phyloP scores from a whole-genome alignment of 1,140 invertebrate genomes.

The Bombus waltoni region DNA sequence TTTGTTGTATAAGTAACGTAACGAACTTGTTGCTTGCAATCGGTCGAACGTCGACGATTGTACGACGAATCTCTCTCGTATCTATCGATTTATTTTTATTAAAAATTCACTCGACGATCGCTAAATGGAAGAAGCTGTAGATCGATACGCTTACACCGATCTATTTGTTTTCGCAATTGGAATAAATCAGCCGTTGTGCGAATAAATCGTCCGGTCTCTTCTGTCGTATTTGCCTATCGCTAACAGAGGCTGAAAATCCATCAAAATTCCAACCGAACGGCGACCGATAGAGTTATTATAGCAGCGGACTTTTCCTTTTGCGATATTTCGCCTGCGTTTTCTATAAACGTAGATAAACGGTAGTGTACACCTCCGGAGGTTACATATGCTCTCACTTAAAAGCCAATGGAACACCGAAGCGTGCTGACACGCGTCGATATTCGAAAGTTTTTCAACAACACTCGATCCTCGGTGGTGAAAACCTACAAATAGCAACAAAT shows the following conservation, averaged over 20 bases:
- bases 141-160: no score
- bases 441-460: conserved; percentile 4
- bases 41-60: no score
- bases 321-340: not conserved
- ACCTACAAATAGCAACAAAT: conserved; percentile 7
- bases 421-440: not conserved
- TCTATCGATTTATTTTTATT: not conserved
- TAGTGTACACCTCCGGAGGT: not conserved
- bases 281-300: not conserved
- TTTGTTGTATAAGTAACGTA: no score
- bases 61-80: no score
- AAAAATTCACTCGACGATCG: no score
- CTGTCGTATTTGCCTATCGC: not conserved
- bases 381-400: not conserved
- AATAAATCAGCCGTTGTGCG: no score
- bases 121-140: no score
- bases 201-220: no score
- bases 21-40: no score
- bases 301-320: not conserved
- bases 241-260: no score
- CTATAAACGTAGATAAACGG: not conserved
- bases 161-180: no score
- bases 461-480: not conserved
- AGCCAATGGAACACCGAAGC: not conserved
- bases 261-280: not conserved